phyloP scores from a whole-genome alignment of 1,140 invertebrate genomes.

The Euschistus heros region DNA sequence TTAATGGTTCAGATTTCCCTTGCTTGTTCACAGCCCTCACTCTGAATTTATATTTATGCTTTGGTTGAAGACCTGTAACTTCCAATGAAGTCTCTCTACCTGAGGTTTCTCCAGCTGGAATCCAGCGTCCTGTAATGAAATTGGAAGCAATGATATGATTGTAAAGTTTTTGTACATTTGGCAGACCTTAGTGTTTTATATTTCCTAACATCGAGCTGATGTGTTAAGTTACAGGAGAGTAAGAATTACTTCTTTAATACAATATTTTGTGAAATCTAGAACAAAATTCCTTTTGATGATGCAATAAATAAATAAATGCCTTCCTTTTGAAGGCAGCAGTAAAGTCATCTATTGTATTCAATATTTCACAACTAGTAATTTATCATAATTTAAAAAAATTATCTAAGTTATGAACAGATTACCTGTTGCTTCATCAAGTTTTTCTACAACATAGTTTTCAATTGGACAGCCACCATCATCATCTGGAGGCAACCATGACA shows the following conservation, averaged over 20 bases:
- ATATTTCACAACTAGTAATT: no score
- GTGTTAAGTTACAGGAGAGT: no score
- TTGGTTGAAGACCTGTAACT: constrained; percentile 68
- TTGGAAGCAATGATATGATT: background rate
- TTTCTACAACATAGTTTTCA: constrained; percentile 86
- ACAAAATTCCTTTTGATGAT: no score
- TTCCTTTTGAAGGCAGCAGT: no score
- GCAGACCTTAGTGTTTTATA: no score
- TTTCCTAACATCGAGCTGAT: no score
- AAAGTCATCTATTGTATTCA: no score
- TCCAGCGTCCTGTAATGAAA: constrained; percentile 68
- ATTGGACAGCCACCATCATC: constrained; percentile 85
- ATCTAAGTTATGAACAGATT: background rate
- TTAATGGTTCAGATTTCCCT: constrained; percentile 89
- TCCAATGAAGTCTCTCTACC: constrained; percentile 61
- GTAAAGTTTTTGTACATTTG: background rate
- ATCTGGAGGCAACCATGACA: constrained; percentile 80
- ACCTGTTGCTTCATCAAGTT: constrained; percentile 84
- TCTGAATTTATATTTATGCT: constrained; percentile 93
- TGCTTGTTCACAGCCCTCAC: constrained; percentile 91
- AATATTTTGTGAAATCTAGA: no score
- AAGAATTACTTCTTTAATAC: no score
- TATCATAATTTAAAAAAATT: no score
- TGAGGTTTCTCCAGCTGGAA: constrained; percentile 78
- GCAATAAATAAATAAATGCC: no score